These are phyloP conservation scores for Callipepla squamata DNA, from an alignment of 2,113 vertebrate species.

Conservation along the genomic window DNA sequence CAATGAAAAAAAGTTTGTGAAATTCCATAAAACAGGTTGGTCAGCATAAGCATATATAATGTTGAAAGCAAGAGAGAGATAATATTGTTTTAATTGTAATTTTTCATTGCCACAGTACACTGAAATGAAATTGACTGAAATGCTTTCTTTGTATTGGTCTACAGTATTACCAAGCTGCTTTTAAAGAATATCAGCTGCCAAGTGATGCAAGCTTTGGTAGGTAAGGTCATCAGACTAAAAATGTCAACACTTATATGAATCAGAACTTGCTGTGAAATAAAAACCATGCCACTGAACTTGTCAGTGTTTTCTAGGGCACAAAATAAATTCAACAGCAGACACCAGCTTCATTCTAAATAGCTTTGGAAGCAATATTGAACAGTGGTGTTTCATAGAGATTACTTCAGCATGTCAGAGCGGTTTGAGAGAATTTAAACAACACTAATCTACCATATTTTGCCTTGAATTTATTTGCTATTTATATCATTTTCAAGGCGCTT, in stretches of 20 bases:
- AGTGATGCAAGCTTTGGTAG: background rate
- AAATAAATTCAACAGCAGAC: background rate
- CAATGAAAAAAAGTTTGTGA: background rate
- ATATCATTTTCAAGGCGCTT: background rate
- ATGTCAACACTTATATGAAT: background rate
- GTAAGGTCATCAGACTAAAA: background rate
- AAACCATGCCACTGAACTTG: background rate
- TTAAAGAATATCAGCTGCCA: background rate
- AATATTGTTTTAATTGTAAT: background rate
- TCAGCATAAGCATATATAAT: background rate
- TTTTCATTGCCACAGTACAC: background rate
- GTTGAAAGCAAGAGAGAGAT: background rate
- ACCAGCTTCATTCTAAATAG: background rate
- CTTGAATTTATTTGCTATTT: constrained; percentile 18
- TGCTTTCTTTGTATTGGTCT: background rate
- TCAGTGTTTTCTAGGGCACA: background rate
- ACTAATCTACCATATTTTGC: background rate
- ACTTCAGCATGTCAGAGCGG: background rate
- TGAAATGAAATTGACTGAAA: background rate
- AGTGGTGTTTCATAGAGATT: background rate
- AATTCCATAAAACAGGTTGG: background rate
- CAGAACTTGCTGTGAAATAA: background rate
- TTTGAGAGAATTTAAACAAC: constrained; percentile 2
- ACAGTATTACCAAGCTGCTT: background rate
- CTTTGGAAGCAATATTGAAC: background rate